A percentile compares a stretch with the other conserved stretches of the same genome.
Conservation (phyloP, 1,140 invertebrate species). For the Macrobrachium nipponense region DNA sequence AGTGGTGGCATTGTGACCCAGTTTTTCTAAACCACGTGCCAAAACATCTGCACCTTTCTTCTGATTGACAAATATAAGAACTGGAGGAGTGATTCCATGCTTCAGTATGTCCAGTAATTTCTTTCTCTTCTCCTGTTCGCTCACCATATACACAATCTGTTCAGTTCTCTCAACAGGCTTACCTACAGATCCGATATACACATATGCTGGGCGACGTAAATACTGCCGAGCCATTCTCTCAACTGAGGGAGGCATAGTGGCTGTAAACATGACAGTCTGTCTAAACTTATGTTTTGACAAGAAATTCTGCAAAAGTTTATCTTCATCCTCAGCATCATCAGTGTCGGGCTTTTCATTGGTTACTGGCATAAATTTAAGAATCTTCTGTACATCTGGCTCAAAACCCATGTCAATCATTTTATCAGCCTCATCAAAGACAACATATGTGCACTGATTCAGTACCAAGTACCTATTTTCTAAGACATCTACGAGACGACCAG, state of each 20-base stretch:
- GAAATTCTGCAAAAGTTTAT: constrained; percentile 91
- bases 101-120: constrained; percentile 89
- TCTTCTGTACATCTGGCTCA: constrained; percentile 93
- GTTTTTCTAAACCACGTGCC: constrained; percentile 96
- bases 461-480: constrained; percentile 98
- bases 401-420: constrained; percentile 99
- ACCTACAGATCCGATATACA: constrained; percentile 98
- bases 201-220: constrained; percentile 93
- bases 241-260: constrained; percentile 98
- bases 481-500: constrained; percentile 98
- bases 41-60: constrained; percentile 99
- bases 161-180: constrained; percentile 98
- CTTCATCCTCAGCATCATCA: constrained; percentile 97
- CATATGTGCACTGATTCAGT: constrained; percentile 93
- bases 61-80: constrained; percentile 99
- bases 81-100: constrained; percentile 91
- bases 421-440: constrained; percentile 95
- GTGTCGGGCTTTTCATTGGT: constrained; percentile 98
- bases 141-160: constrained; percentile 96
- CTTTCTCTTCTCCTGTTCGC: constrained; percentile 92
- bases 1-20: constrained; percentile 96
- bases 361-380: constrained; percentile 98
- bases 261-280: constrained; percentile 99
- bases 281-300: constrained; percentile 97
- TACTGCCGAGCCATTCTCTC: constrained; percentile 96